Base-by-base conservation (phyloP, 1,140 invertebrate species). In the Choristoneura fumiferana region DNA sequence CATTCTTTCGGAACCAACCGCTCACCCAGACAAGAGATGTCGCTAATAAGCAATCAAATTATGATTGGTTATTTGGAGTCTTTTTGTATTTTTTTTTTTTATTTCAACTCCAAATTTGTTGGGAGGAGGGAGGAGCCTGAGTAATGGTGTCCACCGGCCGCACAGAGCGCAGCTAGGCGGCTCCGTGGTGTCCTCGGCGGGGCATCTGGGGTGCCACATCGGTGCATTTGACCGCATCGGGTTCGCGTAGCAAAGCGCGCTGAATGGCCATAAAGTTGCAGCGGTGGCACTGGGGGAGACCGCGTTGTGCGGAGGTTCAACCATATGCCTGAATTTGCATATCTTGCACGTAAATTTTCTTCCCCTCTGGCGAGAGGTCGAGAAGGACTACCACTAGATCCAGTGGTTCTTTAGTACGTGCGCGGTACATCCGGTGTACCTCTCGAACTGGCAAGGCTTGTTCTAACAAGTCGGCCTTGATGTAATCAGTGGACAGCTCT, bases 181-280 rank as follows among this genome's bases (percentile, higher is more conserved):
- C 13, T 15, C 22, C 18, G 2, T 12, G 18, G 29, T 34, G 34
- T 35, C 33, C 13, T 35, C 55, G 0, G 1, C 58, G 49, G 13
- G 18, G 12, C 8, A 8, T 36, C 22, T 3, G 29, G 18, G 0
- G 68, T 71, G 12, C 39, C 8, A 38, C 40, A 6, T 57, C 65
- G 0, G 52, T 54, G 40, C 76, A 78, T 57, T 69, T 68, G 1
- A 71, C 67, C 56, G 68, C 78, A 13, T 54, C 37, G 0, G 63
- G 33, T 4, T 14, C 29, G 45, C 53, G 8, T 59, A 54, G 13
- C 73, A 81, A 62, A 65, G 0, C 43, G 22, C 0, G 59, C 53
- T 1, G 67, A 55, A 14, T 81, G 76, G 0, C 68, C 68, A 35
- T 69, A 78, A 0, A 36, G 15, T 18, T 78, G 76, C 76, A 79